A percentile compares a stretch with the other conserved stretches of the same genome.
phyloP scores from a whole-genome alignment of 2,797 vertebrate species.

The Cetoscarus ocellatus region DNA sequence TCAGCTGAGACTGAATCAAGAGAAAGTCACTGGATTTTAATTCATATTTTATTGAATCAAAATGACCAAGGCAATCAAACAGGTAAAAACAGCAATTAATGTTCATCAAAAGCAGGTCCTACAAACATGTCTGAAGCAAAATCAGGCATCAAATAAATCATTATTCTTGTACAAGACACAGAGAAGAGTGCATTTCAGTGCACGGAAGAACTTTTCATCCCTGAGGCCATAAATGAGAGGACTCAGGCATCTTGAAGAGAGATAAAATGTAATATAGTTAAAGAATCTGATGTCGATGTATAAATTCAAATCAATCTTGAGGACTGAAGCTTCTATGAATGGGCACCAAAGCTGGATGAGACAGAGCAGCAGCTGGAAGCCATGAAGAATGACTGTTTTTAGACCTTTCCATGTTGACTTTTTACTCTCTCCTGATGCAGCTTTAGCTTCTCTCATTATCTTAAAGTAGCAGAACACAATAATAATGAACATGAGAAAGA shows the following conservation, averaged over 20 bases:
- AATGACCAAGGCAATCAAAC: too few species aligned
- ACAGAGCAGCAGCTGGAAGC: conserved; percentile 68
- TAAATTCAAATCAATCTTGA: conserved; percentile 8
- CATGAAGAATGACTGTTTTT: conserved; percentile 61
- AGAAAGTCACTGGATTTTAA: too few species aligned
- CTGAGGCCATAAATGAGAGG: conserved; percentile 77
- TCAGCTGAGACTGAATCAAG: too few species aligned
- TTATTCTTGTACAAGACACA: conserved; percentile 11
- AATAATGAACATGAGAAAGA: conserved; percentile 52
- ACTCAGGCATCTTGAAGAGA: conserved; percentile 70
- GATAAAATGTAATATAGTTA: conserved; percentile 62
- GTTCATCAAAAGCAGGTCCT: too few species aligned
- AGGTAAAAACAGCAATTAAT: too few species aligned
- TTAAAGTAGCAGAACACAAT: conserved; percentile 64
- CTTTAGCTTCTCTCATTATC: conserved; percentile 63
- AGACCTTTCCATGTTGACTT: conserved; percentile 57
- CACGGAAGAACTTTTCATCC: conserved; percentile 58
- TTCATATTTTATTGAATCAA: too few species aligned
- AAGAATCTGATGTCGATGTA: conserved; percentile 44
- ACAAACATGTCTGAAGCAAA: too few species aligned
- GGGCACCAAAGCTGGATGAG: conserved; percentile 63
- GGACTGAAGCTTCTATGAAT: conserved; percentile 43
- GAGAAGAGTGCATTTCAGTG: conserved; percentile 35
- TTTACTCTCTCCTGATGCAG: conserved; percentile 56
- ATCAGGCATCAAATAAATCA: too few species aligned